Percentiles rank a stretch among this genome's conserved stretches.
Conservation (phyloP, 1,140 invertebrate species). For the Bombus pyrosoma region DNA sequence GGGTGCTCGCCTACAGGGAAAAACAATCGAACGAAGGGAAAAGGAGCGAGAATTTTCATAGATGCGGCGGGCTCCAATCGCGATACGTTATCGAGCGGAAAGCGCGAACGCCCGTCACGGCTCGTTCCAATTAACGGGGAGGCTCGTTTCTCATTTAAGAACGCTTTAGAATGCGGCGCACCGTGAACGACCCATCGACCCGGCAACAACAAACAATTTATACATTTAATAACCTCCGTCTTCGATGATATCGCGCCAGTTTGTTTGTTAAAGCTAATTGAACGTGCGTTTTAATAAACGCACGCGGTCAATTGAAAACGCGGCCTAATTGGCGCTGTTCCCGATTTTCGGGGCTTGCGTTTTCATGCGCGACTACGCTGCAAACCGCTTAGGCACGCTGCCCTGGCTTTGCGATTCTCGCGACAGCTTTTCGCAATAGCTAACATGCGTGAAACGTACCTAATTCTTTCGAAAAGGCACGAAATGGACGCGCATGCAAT, state of each 20-base stretch:
- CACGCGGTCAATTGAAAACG: slow-evolving; percentile 18
- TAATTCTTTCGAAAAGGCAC: slow-evolving; percentile 7
- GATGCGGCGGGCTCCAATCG: not conserved
- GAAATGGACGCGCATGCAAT: not conserved
- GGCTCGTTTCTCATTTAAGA: slow-evolving; percentile 16
- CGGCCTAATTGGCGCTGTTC: slow-evolving; percentile 6
- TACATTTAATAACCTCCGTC: slow-evolving; percentile 34
- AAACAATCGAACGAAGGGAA: slow-evolving; percentile 1
- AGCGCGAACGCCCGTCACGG: not conserved
- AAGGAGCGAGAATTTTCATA: not conserved
- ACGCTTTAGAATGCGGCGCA: not conserved
- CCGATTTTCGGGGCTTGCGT: not conserved
- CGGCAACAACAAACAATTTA: slow-evolving; percentile 19
- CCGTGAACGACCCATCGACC: not conserved
- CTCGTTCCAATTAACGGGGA: slow-evolving; percentile 19
- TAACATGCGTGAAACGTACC: not conserved
- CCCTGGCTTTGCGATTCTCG: not conserved
- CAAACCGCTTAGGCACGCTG: slow-evolving; percentile 18
- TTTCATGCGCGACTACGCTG: slow-evolving; percentile 28
- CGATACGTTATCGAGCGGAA: not conserved
- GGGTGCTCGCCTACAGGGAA: not conserved
- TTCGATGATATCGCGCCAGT: not conserved
- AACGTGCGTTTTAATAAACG: slow-evolving; percentile 28
- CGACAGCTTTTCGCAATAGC: not conserved
- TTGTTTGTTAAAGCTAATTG: slow-evolving; percentile 20